Base-by-base conservation (phyloP, 2,888 invertebrate species). In the Tuberolachnus salignus region DNA sequence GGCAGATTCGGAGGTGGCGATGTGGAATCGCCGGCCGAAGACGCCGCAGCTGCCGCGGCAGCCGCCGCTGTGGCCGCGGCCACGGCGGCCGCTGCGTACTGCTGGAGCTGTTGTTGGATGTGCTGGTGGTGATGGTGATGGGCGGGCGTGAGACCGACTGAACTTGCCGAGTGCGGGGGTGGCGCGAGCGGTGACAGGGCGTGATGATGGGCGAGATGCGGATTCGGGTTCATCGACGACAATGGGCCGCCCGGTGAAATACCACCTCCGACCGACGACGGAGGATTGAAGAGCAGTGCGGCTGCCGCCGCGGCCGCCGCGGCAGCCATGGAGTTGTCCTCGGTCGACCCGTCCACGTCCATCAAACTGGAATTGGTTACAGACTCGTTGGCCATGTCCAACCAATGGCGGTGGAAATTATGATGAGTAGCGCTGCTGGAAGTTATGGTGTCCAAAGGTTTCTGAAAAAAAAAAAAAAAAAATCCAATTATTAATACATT, bases 61-160 rank as follows among this genome's bases (percentile, higher is more conserved):
- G 75, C 75, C 21, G 75, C 75, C 4, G 75, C 75, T 0, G 75
- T 67, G 16, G 75, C 75, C 34, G 75, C 75, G 19, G 75, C 75
- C 3, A 67, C 75, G 4, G 75, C 75, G 0, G 75, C 75, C 19
- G 75, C 75, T 0, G 75, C 75, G n/a, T 78, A 78, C 13, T 78
- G 75, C n/a, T 78, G 75, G 6, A 78, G 34, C 4, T 78, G 75
- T 1, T 78, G 75, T 16, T 78, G 75, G 11, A 78, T 78, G n/a
- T 78, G 75, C 10, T 78, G 75, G 21, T 78, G 75, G 26, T 74
- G 74, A n/a, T 74, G 74, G 1, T 75, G 75, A 34, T 75, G 75
- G 6, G 55, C 57, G 1, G 75, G 59, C 4, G 67, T 19, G 34
- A 67, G 16, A 0, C 66, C 66, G 13, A 67, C 46, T 4, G 57